Evolutionary conservation across 2,888 invertebrate species (phyloP), one percentile per base, ranked within the genome.

Genomic region (Actias luna): DNA sequence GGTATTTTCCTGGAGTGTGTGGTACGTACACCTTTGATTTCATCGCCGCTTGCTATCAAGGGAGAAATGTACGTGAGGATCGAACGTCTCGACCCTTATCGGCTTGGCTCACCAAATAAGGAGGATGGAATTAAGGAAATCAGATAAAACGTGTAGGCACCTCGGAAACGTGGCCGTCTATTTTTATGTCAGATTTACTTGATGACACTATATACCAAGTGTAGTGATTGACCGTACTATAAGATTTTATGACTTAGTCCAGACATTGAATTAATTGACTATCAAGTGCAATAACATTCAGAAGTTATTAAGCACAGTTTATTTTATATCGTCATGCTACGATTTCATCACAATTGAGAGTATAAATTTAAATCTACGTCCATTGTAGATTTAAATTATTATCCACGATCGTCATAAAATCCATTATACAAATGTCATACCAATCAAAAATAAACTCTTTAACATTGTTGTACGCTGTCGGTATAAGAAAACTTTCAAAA

Each of bases 1-100:
- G 55, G 29, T 29, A 29, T 55, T 55, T 52, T 55, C 55, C 55
- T 27, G n/a, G 29, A n/a, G 29, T 29, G 55, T 29, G 55, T 55
- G 55, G 29, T 55, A 42, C 39, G 29, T 55, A 55, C 55, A 55
- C 55, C 55, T 55, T 55, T 55, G 55, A 55, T 29, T 29, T 29
- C 55, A 55, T 55, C 29, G 27, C 55, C 55, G 29, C 29, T 55
- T 55, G 29, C 55, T 29, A 55, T 29, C 27, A 55, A 27, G 29
- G 29, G 55, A 1, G 29, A 55, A 29, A 55, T 29, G 55, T 29
- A 55, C 55, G 55, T 55, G 55, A 55, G 55, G 55, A n/a, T 8
- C 18, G 29, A 7, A 29, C 55, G 55, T 55, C 55, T 55, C 55
- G 55, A 55, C 55, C 29, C 29, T 55, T 55, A 55, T 55, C 55